Evolutionary conservation across 37 sponge, comb jelly and placozoan species (phyloP).

Genomic region (Halichondria panicea): DNA sequence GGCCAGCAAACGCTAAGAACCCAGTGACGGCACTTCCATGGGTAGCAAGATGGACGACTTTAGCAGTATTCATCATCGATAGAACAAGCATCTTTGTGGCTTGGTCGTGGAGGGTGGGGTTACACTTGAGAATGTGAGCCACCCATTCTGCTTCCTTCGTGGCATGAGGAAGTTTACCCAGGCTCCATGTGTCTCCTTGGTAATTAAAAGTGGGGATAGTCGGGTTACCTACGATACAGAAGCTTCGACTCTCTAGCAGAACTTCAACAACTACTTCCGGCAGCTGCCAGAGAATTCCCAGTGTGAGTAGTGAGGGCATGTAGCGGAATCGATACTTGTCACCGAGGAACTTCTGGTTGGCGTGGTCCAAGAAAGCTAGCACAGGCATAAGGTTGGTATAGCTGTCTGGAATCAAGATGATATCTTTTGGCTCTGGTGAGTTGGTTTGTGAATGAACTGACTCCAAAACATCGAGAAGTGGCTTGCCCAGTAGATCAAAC

Average conservation of each 20-base stretch:
- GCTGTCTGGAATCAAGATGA: constrained; percentile 69
- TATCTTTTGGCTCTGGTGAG: background rate
- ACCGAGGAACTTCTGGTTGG: constrained; percentile 49
- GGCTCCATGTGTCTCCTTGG: constrained; percentile 43
- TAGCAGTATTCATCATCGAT: constrained; percentile 40
- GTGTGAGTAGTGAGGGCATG: constrained; percentile 69
- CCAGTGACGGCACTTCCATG: constrained; percentile 66
- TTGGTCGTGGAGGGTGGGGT: constrained; percentile 50
- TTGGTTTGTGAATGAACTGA: background rate
- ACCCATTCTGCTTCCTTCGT: constrained; percentile 58
- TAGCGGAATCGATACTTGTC: constrained; percentile 46
- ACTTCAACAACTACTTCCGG: constrained; percentile 28
- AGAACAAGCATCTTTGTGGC: constrained; percentile 63
- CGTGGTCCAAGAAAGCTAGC: constrained; percentile 38
- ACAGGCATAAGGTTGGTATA: constrained; percentile 63
- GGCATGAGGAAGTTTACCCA: constrained; percentile 68
- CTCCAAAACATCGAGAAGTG: constrained; percentile 30
- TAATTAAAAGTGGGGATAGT: constrained; percentile 53
- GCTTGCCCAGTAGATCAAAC: constrained; percentile 24
- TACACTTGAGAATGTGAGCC: constrained; percentile 54
- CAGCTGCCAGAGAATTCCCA: constrained; percentile 56
- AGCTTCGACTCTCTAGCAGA: constrained; percentile 37
- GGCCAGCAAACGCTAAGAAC: constrained; percentile 64
- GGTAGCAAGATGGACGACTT: constrained; percentile 74
- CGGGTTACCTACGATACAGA: constrained; percentile 74